Evolutionary conservation across 2,797 vertebrate species (phyloP), one percentile per base, ranked within the genome.

Genomic region (Parotocinclus haroldoi): DNA sequence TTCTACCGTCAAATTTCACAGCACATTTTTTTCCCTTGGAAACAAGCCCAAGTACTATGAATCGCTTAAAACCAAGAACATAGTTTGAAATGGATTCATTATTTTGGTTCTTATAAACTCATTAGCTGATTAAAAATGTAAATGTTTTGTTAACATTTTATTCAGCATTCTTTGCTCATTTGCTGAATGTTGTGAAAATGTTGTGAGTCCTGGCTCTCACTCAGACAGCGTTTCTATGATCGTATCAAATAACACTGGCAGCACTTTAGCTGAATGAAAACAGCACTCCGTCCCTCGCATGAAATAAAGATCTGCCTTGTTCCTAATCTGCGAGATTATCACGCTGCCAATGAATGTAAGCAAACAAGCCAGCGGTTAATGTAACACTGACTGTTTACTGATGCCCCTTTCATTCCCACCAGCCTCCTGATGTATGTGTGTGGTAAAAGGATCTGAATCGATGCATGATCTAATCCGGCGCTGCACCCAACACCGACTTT

Each of bases 301-400:
- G 57, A 60, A 81, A 10, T 57, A 64, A 80, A 76, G 37, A 74
- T 74, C 18, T 57, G 77, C 53, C 59, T 79, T 48, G 68, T 74
- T 7, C 7, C 75, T 85, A 79, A 86, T 83, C 80, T 83, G 57
- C 66, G 11, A 76, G 68, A 78, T 81, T 72, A 84, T 84, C 74
- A 75, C 75, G 74, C 68, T 56, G 79, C 76, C 74, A 80, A 80
- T 74, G 39, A 82, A 82, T 80, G 69, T 78, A 63, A 71, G 75
- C 72, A 86, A 86, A 82, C 76, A 84, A 63, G 66, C 66, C 42
- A 68, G 13, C 56, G 76, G 80, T 82, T 83, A 79, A 69, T 64
- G 49, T 71, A 76, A 78, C 62, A 38, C 66, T 74, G 74, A 57
- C 61, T 74, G 65, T 68, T 68, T 77, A 76, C 74, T 57, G 58